Conservation (phyloP, 2,888 invertebrate genomes). For the Heterodera filipjevi region DNA sequence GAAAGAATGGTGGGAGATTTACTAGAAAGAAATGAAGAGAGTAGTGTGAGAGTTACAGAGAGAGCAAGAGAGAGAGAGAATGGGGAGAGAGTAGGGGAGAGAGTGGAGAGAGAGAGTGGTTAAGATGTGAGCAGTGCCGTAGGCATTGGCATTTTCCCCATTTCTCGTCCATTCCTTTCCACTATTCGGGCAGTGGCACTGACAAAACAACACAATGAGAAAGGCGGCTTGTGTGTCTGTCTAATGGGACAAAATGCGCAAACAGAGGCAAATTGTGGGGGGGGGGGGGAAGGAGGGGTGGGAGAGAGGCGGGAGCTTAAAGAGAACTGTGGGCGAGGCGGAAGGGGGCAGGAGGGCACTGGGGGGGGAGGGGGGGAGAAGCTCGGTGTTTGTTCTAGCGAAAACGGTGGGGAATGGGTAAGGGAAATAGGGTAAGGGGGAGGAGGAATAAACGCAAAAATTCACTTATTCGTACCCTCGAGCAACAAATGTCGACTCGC, state of each 20-base stretch:
- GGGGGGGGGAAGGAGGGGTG: neutral
- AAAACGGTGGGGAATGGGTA: neutral
- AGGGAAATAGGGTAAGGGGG: neutral
- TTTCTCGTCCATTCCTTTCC: neutral
- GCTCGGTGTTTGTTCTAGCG: neutral
- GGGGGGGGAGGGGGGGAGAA: neutral
- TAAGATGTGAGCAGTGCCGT: neutral
- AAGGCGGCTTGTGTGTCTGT: neutral
- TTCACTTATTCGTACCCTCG: neutral
- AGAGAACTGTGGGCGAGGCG: neutral
- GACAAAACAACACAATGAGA: neutral
- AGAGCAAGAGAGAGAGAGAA: neutral
- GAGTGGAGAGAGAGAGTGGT: neutral
- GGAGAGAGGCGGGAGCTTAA: neutral
- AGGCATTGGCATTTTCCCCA: neutral
- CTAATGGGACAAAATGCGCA: neutral
- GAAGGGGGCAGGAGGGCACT: neutral
- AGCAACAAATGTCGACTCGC: too few species aligned
- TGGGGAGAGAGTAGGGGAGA: neutral
- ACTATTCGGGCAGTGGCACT: neutral
- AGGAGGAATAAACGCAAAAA: neutral
- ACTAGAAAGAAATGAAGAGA: neutral
- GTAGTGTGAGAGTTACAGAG: neutral
- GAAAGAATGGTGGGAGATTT: neutral
- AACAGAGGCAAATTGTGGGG: slow-evolving; percentile 4